A percentile compares a stretch with the other conserved stretches of the same genome.
Conservation (phyloP, 1,140 invertebrate species). For the Acyrthosiphon pisum region DNA sequence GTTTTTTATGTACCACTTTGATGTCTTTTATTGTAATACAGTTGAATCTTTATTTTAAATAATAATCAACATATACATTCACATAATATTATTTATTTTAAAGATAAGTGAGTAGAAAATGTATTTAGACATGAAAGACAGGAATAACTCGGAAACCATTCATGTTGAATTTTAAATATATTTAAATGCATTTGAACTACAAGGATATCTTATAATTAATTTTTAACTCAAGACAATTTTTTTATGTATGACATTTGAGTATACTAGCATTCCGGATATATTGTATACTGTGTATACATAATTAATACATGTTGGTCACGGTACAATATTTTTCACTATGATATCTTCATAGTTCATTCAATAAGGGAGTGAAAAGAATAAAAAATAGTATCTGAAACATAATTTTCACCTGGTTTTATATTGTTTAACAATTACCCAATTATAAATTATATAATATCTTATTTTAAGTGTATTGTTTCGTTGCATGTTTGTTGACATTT, state of each 20-base stretch:
- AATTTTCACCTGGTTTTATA: no score
- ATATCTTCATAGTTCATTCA: no score
- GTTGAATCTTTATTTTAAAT: not conserved
- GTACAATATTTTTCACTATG: no score
- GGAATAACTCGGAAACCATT: not conserved
- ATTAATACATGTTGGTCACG: no score
- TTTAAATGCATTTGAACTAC: not conserved
- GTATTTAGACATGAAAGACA: not conserved
- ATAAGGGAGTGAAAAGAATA: no score
- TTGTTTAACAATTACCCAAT: no score
- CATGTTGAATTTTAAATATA: not conserved
- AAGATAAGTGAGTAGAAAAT: not conserved
- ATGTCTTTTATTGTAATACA: not conserved
- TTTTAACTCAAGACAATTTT: not conserved
- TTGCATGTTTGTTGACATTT: not conserved
- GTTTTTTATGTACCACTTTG: not conserved
- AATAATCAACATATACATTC: not conserved
- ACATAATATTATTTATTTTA: not conserved
- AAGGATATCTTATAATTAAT: not conserved
- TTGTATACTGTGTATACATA: no score
- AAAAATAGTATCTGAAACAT: no score
- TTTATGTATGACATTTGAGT: not conserved
- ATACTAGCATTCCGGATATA: not conserved
- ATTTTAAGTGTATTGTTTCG: not conserved
- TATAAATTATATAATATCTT: no score